Percentiles rank a stretch among this genome's conserved stretches.
Conservation (phyloP, 2,888 invertebrate genomes). For the Nemotelus pantherinus region DNA sequence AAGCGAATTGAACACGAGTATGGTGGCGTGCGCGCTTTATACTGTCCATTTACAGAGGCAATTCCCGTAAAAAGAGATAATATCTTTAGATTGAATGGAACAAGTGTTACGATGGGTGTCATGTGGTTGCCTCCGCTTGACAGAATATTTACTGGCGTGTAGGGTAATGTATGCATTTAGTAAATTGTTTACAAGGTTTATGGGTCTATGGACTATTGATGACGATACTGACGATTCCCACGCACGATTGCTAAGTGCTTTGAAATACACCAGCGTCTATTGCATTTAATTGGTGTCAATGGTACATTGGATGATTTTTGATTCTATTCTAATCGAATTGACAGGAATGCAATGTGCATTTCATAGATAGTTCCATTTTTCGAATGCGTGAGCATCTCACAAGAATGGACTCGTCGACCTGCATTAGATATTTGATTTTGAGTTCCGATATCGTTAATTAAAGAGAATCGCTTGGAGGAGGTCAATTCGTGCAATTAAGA, state of each 20-base stretch:
- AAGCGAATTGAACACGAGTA: constrained; percentile 20
- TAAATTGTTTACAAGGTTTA: constrained; percentile 27
- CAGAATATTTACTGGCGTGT: not conserved
- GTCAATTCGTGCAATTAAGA: too few relatives aligned
- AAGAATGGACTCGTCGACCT: too few relatives aligned
- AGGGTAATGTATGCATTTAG: constrained; percentile 27
- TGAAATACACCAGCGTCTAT: not conserved
- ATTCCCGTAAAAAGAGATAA: not conserved
- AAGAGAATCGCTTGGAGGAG: too few relatives aligned
- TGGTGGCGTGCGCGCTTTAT: not conserved
- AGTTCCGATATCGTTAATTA: too few relatives aligned
- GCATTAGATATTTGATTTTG: too few relatives aligned
- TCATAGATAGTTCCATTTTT: too few relatives aligned
- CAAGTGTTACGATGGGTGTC: not conserved
- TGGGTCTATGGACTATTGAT: constrained; percentile 1
- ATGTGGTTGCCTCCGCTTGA: constrained; percentile 16
- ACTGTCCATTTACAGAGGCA: not conserved
- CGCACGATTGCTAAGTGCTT: not conserved
- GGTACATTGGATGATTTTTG: constrained; percentile 9
- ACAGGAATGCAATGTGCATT: not conserved
- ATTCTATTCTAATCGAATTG: constrained; percentile 1
- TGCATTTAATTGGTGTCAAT: constrained; percentile 16
- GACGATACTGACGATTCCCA: not conserved
- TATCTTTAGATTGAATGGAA: too few relatives aligned
- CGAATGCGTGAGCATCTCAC: too few relatives aligned